These are phyloP conservation scores for Pammene aurita DNA, from an alignment of 2,888 invertebrate species.

Conservation along the genomic window DNA sequence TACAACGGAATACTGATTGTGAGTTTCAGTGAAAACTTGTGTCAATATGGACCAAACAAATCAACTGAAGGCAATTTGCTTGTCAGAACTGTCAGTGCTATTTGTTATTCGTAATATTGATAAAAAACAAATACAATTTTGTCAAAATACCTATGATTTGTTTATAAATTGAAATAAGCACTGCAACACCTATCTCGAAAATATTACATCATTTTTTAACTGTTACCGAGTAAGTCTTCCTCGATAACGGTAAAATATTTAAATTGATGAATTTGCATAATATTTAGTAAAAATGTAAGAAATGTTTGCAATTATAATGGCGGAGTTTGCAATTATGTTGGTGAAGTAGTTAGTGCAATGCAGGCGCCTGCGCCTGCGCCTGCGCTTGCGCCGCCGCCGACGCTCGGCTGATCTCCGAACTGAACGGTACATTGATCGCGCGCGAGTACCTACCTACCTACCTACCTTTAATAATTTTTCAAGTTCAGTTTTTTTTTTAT, in stretches of 20 bases:
- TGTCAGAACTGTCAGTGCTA: background rate
- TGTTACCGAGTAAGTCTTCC: constrained; percentile 18
- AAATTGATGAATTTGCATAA: constrained; percentile 33
- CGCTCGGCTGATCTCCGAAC: constrained; percentile 12
- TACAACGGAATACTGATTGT: constrained; percentile 6
- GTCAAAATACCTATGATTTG: background rate
- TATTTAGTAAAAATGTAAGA: constrained; percentile 23
- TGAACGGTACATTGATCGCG: constrained; percentile 21
- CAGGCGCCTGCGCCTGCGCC: background rate
- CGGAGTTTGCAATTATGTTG: constrained; percentile 3
- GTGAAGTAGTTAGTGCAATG: constrained; percentile 5
- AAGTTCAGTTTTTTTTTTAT: constrained; percentile 44
- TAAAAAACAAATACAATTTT: too few species aligned
- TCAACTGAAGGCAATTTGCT: background rate
- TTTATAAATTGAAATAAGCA: background rate
- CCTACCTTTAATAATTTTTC: constrained; percentile 11
- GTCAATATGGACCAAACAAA: constrained; percentile 21
- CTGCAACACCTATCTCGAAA: background rate
- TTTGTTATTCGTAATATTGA: background rate
- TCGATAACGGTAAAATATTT: constrained; percentile 2
- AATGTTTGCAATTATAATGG: background rate
- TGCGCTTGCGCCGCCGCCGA: background rate
- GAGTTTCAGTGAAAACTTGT: constrained; percentile 14
- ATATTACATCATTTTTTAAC: background rate
- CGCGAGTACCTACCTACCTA: constrained; percentile 17